A percentile compares a stretch with the other conserved stretches of the same genome.
Evolutionary conservation across 2,797 vertebrate species (phyloP).

Genomic region (Balearica regulorum): DNA sequence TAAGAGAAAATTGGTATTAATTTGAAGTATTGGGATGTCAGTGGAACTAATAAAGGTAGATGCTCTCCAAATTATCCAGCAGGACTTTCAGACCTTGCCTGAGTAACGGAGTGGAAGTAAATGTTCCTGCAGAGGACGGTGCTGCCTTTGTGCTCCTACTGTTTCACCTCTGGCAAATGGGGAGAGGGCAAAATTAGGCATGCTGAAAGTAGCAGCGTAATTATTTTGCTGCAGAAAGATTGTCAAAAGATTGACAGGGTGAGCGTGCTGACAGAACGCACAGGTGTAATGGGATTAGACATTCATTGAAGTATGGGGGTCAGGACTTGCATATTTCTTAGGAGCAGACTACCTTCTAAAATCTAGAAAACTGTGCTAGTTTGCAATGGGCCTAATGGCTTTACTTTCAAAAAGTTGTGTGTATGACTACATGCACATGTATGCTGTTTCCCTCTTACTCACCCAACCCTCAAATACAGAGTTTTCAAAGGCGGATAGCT

Average conservation of each 20-base stretch:
- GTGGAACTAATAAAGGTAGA: constrained; percentile 43
- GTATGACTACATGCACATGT: not conserved
- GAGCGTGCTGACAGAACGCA: not conserved
- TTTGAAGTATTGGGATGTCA: constrained; percentile 59
- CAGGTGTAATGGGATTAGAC: constrained; percentile 14
- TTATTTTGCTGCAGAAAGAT: constrained; percentile 23
- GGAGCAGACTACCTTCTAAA: not conserved
- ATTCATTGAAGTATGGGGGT: not conserved
- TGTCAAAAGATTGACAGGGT: not conserved
- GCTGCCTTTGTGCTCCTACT: not conserved
- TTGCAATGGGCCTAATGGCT: not conserved
- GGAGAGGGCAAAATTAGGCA: not conserved
- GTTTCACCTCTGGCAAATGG: constrained; percentile 2
- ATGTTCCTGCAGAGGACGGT: constrained; percentile 16
- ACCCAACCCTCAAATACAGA: not conserved
- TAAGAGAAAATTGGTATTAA: constrained; percentile 64
- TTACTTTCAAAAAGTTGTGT: not conserved
- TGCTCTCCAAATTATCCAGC: constrained; percentile 23
- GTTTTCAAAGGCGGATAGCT: not conserved
- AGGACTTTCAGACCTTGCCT: constrained; percentile 41
- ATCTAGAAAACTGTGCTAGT: not conserved
- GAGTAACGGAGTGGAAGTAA: constrained; percentile 14
- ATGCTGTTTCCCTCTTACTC: not conserved
- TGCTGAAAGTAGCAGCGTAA: not conserved
- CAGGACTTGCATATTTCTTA: not conserved